Percentiles rank a stretch among this genome's conserved stretches.
These are phyloP conservation scores for Aphodius granarius DNA, from an alignment of 2,888 invertebrate genomes.

Conservation along the genomic window DNA sequence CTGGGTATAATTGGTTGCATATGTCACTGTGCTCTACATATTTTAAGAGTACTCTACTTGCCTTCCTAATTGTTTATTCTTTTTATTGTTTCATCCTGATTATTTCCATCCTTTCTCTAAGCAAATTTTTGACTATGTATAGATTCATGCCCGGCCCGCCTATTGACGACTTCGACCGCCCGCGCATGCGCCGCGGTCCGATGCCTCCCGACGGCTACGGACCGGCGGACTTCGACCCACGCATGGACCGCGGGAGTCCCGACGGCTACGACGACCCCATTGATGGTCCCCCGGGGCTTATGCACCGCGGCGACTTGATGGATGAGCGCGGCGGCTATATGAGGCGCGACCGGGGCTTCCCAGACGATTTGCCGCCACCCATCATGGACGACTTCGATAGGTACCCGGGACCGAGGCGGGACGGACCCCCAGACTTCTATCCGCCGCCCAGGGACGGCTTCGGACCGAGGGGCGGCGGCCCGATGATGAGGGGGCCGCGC, in stretches of 20 bases:
- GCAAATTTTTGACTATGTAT: too few relatives aligned
- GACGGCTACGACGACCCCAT: constrained; percentile 17
- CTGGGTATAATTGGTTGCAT: too few relatives aligned
- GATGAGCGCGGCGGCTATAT: constrained; percentile 41
- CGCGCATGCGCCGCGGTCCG: neutral
- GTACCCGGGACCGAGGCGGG: constrained; percentile 25
- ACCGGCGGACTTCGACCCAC: constrained; percentile 28
- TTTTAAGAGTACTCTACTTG: too few relatives aligned
- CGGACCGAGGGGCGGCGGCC: constrained; percentile 33
- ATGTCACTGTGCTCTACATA: too few relatives aligned
- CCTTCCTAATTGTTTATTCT: too few relatives aligned
- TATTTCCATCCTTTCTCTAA: neutral
- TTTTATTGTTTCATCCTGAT: too few relatives aligned
- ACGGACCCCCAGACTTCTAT: constrained; percentile 37
- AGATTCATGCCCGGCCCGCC: constrained; percentile 18
- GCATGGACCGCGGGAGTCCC: constrained; percentile 23
- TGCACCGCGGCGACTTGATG: constrained; percentile 22
- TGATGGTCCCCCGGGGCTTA: constrained; percentile 4
- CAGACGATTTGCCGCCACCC: constrained; percentile 41
- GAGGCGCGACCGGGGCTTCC: constrained; percentile 41
- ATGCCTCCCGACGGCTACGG: constrained; percentile 23
- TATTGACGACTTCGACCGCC: constrained; percentile 3
- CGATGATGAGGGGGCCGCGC: constrained; percentile 45
- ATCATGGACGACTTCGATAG: constrained; percentile 35
- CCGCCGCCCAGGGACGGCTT: constrained; percentile 37